A percentile compares a stretch with the other conserved stretches of the same genome.
These are phyloP conservation scores for Antitype chi DNA, from an alignment of 2,888 invertebrate genomes.

Conservation along the genomic window DNA sequence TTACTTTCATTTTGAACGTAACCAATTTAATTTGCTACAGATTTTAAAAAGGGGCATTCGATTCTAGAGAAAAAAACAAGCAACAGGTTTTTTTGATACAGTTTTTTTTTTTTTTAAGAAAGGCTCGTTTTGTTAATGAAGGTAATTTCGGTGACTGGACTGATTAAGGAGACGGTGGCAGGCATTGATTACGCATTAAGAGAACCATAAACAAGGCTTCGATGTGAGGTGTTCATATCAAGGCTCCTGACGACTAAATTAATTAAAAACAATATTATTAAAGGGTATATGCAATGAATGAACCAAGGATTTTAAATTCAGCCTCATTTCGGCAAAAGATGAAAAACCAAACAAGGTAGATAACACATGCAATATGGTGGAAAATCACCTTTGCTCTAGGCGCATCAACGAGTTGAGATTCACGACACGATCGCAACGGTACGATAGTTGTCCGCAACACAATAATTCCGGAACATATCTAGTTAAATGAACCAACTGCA, in stretches of 20 bases:
- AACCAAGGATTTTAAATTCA: conserved; percentile 25
- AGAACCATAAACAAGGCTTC: conserved; percentile 50
- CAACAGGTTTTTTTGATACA: conserved; percentile 81
- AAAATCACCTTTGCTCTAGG: conserved; percentile 58
- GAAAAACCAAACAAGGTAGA: conserved; percentile 43
- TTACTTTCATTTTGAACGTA: conserved; percentile 71
- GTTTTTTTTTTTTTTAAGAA: conserved; percentile 77
- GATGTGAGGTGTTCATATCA: conserved; percentile 38
- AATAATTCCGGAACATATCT: conserved; percentile 87
- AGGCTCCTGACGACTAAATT: conserved; percentile 34
- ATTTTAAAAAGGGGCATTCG: conserved; percentile 76
- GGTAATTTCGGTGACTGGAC: conserved; percentile 82
- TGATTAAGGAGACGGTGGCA: conserved; percentile 81
- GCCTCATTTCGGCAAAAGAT: conserved; percentile 58
- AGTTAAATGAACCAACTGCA: conserved; percentile 85
- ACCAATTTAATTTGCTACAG: conserved; percentile 78
- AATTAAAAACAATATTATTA: conserved; percentile 25
- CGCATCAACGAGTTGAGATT: conserved; percentile 76
- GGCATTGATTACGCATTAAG: conserved; percentile 78
- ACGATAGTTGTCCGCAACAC: conserved; percentile 81
- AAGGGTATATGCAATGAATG: background rate
- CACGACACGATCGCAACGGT: conserved; percentile 78
- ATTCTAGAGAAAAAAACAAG: conserved; percentile 77
- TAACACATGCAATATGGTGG: conserved; percentile 45
- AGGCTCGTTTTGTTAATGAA: conserved; percentile 82